A percentile compares a stretch with the other conserved stretches of the same genome.
These are phyloP conservation scores for Mirza zaza DNA, from an alignment of 2,113 vertebrate genomes.

Conservation along the genomic window DNA sequence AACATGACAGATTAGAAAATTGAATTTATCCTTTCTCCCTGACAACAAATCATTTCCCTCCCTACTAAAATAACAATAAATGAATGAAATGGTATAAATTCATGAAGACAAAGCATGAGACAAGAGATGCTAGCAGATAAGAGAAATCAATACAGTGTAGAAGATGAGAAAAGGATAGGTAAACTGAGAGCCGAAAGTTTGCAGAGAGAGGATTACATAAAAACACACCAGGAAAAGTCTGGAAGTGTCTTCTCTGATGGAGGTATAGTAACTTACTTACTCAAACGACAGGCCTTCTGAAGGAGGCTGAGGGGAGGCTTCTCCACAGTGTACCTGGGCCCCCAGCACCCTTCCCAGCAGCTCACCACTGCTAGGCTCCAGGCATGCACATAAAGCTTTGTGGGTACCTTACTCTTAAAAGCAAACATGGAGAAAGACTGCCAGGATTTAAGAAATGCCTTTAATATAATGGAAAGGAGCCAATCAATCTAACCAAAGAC, in stretches of 20 bases:
- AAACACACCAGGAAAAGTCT: not conserved
- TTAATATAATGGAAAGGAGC: not conserved
- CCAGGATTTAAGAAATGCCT: not conserved
- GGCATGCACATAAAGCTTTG: not conserved
- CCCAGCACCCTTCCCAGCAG: too few species aligned
- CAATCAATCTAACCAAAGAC: not conserved
- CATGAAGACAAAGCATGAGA: not conserved
- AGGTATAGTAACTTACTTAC: not conserved
- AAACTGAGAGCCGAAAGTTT: not conserved
- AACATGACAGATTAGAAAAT: not conserved
- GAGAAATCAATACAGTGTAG: not conserved
- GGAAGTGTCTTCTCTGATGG: not conserved
- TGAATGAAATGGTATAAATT: not conserved
- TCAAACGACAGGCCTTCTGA: not conserved
- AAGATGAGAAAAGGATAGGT: not conserved
- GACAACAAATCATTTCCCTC: not conserved
- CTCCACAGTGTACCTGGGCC: accelerated
- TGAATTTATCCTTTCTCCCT: not conserved
- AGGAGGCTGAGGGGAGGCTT: accelerated
- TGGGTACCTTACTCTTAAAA: not conserved
- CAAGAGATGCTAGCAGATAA: not conserved
- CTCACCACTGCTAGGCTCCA: not conserved
- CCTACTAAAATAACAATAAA: not conserved
- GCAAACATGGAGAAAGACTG: not conserved
- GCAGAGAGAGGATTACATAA: too few species aligned